These are phyloP conservation scores for Amblyopsis hoosieri DNA, from an alignment of 2,797 vertebrate species.

Conservation along the genomic window DNA sequence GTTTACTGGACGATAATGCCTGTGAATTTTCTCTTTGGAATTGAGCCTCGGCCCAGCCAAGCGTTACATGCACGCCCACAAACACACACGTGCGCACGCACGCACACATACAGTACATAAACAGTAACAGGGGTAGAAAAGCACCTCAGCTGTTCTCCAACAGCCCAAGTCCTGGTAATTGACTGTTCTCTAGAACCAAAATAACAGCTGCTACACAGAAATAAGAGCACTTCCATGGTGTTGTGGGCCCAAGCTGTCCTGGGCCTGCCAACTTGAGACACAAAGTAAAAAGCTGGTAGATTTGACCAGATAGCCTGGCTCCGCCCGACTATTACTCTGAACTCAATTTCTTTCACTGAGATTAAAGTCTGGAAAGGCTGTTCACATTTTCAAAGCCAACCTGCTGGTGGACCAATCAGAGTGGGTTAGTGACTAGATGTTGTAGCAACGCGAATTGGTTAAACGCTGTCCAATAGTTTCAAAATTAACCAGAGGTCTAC, in stretches of 20 bases:
- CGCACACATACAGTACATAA: constrained; percentile 14
- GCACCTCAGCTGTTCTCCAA: constrained; percentile 55
- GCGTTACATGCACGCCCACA: constrained; percentile 26
- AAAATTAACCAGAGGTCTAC: too few relatives aligned
- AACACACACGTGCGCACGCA: not conserved
- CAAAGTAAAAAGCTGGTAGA: constrained; percentile 12
- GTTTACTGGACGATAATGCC: constrained; percentile 54
- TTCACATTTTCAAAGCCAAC: too few relatives aligned
- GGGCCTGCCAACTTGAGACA: constrained; percentile 40
- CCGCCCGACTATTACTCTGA: too few relatives aligned
- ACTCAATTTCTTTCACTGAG: too few relatives aligned
- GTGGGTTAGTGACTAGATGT: too few relatives aligned
- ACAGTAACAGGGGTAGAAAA: constrained; percentile 24
- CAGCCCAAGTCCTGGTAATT: constrained; percentile 55
- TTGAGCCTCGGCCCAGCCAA: constrained; percentile 45
- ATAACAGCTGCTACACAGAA: constrained; percentile 62
- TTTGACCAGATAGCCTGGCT: too few relatives aligned
- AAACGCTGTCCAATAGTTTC: too few relatives aligned
- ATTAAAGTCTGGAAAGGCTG: too few relatives aligned
- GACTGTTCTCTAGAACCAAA: constrained; percentile 23
- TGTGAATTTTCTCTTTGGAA: constrained; percentile 51
- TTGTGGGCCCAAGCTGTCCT: constrained; percentile 19
- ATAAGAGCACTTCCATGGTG: constrained; percentile 39
- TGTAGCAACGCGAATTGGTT: too few relatives aligned
- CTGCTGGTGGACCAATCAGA: too few relatives aligned